Conservation (phyloP, 2,888 invertebrate genomes). For the Stomorhina lunata region DNA sequence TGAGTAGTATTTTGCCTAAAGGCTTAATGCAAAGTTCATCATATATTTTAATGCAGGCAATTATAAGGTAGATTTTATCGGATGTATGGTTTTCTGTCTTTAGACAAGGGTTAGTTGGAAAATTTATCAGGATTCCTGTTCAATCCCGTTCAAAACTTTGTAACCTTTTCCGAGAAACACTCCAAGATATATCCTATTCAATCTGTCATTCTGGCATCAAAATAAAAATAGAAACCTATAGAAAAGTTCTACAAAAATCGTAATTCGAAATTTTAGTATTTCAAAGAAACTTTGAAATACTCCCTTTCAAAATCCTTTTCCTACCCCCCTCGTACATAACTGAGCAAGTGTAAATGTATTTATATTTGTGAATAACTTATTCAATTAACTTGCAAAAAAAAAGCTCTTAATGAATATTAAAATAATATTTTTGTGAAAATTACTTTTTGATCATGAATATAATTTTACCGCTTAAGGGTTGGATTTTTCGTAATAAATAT, state of each 20-base stretch:
- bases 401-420: slow-evolving; percentile 52
- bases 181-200: too few relatives aligned
- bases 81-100: not conserved
- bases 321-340: not conserved
- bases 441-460: slow-evolving; percentile 58
- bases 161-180: too few relatives aligned
- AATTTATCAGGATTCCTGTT: too few relatives aligned
- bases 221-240: too few relatives aligned
- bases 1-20: slow-evolving; percentile 13
- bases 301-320: not conserved
- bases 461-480: slow-evolving; percentile 41
- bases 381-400: slow-evolving; percentile 47
- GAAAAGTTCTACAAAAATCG: too few relatives aligned
- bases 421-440: slow-evolving; percentile 62
- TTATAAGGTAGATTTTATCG: slow-evolving; percentile 27
- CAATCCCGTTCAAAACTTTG: too few relatives aligned
- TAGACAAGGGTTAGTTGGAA: not conserved
- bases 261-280: too few relatives aligned
- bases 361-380: slow-evolving; percentile 3
- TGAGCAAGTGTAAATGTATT: not conserved
- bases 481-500: not conserved
- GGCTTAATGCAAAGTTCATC: slow-evolving; percentile 21
- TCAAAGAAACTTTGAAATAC: not conserved
- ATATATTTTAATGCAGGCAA: slow-evolving; percentile 36
- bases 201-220: too few relatives aligned